These are phyloP conservation scores for Lamellibrachia columna DNA, from an alignment of 2,888 invertebrate species.

Conservation along the genomic window DNA sequence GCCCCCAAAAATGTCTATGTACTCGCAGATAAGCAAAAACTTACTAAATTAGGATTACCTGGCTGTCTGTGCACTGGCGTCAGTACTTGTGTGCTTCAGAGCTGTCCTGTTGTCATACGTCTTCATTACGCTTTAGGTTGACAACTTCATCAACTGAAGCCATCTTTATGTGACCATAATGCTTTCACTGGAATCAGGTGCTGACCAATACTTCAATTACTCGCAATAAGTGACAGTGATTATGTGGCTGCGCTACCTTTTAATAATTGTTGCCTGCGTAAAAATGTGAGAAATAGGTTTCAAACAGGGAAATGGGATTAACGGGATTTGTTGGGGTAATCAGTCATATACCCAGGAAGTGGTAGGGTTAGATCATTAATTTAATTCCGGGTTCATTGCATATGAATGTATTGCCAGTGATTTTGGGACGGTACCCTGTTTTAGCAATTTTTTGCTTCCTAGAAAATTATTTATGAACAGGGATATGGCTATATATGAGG, in stretches of 20 bases:
- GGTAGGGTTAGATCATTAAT: neutral
- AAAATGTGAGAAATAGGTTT: neutral
- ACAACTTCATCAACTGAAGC: neutral
- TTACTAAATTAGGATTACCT: neutral
- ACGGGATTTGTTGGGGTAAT: neutral
- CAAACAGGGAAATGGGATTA: neutral
- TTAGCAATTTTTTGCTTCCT: too few species aligned
- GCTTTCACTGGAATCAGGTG: neutral
- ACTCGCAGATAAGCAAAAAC: neutral
- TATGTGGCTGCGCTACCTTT: neutral
- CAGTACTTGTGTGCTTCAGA: neutral
- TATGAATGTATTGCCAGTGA: too few species aligned
- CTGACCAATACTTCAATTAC: neutral
- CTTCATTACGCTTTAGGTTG: neutral
- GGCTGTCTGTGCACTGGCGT: neutral
- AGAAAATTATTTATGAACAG: too few species aligned
- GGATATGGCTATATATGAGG: too few species aligned
- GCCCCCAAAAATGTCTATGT: too few species aligned
- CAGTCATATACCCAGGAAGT: neutral
- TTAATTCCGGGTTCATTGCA: too few species aligned
- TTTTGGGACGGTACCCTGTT: too few species aligned
- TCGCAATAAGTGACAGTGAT: neutral
- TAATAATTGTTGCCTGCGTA: neutral
- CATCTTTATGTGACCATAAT: neutral
- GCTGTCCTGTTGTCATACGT: neutral